These are phyloP conservation scores for Pangasianodon hypophthalmus DNA, from an alignment of 2,113 vertebrate species.

Conservation along the genomic window DNA sequence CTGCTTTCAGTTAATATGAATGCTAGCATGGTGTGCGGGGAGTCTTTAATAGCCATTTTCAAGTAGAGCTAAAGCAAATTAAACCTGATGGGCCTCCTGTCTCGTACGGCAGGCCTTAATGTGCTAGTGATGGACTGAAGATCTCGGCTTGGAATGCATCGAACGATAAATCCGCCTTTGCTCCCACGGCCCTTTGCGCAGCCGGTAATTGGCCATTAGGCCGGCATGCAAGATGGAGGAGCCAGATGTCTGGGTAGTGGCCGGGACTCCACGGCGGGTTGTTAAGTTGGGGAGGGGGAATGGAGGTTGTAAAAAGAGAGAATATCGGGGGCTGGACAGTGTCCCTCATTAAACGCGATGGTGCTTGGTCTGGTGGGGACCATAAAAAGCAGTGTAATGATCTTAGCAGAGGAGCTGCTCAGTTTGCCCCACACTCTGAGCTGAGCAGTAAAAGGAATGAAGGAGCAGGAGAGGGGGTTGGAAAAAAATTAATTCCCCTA, in stretches of 20 bases:
- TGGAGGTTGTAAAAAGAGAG: slow-evolving; percentile 40
- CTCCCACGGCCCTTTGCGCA: slow-evolving; percentile 32
- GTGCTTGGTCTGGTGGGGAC: slow-evolving; percentile 27
- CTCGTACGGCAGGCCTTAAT: slow-evolving; percentile 45
- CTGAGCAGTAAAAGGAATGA: slow-evolving; percentile 11
- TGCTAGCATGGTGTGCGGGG: slow-evolving; percentile 27
- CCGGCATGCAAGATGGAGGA: slow-evolving; percentile 44
- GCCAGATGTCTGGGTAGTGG: slow-evolving; percentile 49
- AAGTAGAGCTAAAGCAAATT: slow-evolving; percentile 45
- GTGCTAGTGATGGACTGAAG: slow-evolving; percentile 47
- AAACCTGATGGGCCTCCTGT: slow-evolving; percentile 48
- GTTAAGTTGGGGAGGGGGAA: slow-evolving; percentile 38
- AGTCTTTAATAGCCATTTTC: slow-evolving; percentile 48
- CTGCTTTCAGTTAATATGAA: slow-evolving; percentile 29
- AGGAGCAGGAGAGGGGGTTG: not conserved
- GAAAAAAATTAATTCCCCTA: slow-evolving; percentile 8
- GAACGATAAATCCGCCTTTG: slow-evolving; percentile 42
- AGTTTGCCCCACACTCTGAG: slow-evolving; percentile 31
- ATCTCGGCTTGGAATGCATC: slow-evolving; percentile 30
- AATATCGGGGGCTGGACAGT: slow-evolving; percentile 45
- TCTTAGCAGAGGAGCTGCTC: slow-evolving; percentile 41
- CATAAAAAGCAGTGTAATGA: slow-evolving; percentile 43
- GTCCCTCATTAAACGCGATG: slow-evolving; percentile 43
- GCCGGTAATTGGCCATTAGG: slow-evolving; percentile 49
- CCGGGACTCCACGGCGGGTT: slow-evolving; percentile 38